Evolutionary conservation across 2,888 invertebrate species (phyloP).

Genomic region (Plagodis dolabraria): DNA sequence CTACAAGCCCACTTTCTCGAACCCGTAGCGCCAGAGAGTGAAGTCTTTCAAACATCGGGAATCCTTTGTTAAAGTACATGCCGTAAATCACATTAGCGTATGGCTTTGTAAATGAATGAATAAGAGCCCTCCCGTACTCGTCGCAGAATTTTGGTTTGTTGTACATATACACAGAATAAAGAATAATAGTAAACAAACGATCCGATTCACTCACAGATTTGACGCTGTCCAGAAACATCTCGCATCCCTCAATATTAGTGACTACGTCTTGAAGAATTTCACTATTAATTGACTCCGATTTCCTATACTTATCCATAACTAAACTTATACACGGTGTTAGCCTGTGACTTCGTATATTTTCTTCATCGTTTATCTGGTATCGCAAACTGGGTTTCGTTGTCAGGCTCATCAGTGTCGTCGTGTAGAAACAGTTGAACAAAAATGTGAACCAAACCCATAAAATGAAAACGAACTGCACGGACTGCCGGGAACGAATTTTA

Average conservation of each 20-base stretch:
- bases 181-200: constrained; percentile 47
- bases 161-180: constrained; percentile 48
- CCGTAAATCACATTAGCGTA: constrained; percentile 54
- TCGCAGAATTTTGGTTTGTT: constrained; percentile 47
- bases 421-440: constrained; percentile 44
- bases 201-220: constrained; percentile 46
- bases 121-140: constrained; percentile 39
- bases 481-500: constrained; percentile 36
- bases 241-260: constrained; percentile 31
- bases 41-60: constrained; percentile 50
- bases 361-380: constrained; percentile 37
- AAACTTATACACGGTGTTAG: constrained; percentile 58
- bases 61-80: constrained; percentile 63
- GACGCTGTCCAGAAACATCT: constrained; percentile 45
- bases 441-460: constrained; percentile 59
- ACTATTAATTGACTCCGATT: constrained; percentile 18
- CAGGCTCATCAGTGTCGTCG: constrained; percentile 44
- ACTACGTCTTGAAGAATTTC: constrained; percentile 1
- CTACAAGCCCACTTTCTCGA: constrained; percentile 56
- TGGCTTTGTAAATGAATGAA: constrained; percentile 45
- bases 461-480: constrained; percentile 43
- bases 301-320: constrained; percentile 36
- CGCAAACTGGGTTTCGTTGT: constrained; percentile 38
- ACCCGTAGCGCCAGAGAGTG: constrained; percentile 44
- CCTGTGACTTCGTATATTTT: constrained; percentile 37